A percentile compares a stretch with the other conserved stretches of the same genome.
Conservation (phyloP, 2,797 vertebrate genomes). For the Aldrovandia affinis region DNA sequence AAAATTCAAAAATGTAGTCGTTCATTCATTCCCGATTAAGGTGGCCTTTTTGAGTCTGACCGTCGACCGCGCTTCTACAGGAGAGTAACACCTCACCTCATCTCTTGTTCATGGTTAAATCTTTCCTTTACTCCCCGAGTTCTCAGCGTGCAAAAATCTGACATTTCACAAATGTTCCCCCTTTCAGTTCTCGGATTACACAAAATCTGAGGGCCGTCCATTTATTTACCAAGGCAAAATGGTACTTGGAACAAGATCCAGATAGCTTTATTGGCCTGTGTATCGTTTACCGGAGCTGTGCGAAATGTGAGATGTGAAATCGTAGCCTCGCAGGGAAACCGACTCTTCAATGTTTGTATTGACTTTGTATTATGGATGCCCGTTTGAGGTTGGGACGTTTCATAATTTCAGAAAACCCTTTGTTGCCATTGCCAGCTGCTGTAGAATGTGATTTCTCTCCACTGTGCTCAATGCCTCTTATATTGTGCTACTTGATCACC, state of each 20-base stretch:
- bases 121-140: not conserved
- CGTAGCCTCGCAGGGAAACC: not conserved
- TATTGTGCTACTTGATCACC: conserved; percentile 6
- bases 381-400: not conserved
- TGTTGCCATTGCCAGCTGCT: conserved; percentile 23
- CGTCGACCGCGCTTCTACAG: not conserved
- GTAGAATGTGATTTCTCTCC: not conserved
- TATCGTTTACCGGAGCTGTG: not conserved
- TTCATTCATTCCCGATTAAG: not conserved
- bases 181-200: not conserved
- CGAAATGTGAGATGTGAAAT: not conserved
- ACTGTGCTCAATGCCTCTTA: not conserved
- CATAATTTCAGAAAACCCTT: not conserved
- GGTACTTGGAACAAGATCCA: not conserved
- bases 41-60: not conserved
- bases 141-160: not conserved
- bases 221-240: not conserved
- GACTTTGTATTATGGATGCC: not conserved
- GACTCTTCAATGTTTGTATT: not conserved
- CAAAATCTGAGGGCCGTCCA: not conserved
- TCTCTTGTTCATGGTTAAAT: conserved; percentile 7
- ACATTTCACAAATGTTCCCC: not conserved
- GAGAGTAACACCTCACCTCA: not conserved
- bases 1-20: not conserved
- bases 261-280: not conserved